A percentile compares a stretch with the other conserved stretches of the same genome.
These are phyloP conservation scores for Pristionchus japonicus DNA, from an alignment of 2,888 invertebrate genomes.

Conservation along the genomic window DNA sequence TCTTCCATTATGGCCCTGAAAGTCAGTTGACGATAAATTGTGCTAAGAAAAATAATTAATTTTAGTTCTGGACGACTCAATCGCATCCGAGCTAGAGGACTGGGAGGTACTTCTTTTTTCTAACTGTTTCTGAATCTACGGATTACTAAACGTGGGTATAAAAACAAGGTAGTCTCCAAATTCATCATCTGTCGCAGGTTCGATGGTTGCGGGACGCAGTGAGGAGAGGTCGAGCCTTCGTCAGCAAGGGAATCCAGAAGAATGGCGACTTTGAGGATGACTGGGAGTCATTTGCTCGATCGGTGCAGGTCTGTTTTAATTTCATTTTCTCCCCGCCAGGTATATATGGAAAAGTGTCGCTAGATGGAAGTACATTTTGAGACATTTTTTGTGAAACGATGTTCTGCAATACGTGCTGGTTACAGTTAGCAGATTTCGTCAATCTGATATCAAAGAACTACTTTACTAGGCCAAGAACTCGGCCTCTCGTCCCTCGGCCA, in stretches of 20 bases:
- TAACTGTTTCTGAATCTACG: background rate
- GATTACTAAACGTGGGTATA: too few species aligned
- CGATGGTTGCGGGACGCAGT: slow-evolving; percentile 23
- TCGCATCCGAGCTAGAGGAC: slow-evolving; percentile 40
- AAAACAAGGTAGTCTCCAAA: too few species aligned
- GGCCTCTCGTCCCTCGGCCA: background rate
- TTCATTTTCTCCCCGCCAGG: background rate
- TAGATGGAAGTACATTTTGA: too few species aligned
- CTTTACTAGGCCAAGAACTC: background rate
- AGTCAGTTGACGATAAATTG: too few species aligned
- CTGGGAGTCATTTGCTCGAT: background rate
- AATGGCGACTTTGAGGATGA: background rate
- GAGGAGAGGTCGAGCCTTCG: background rate
- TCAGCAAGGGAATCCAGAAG: background rate
- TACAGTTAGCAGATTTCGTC: too few species aligned
- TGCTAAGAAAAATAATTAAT: background rate
- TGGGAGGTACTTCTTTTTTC: background rate
- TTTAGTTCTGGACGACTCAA: background rate
- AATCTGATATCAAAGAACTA: too few species aligned
- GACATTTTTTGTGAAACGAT: too few species aligned
- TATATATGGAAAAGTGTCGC: background rate
- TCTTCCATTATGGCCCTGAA: too few species aligned
- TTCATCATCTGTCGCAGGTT: too few species aligned
- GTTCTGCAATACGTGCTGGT: background rate
- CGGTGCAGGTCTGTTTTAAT: background rate